Conservation (phyloP, 2,113 vertebrate genomes). For the Scopus umbretta region DNA sequence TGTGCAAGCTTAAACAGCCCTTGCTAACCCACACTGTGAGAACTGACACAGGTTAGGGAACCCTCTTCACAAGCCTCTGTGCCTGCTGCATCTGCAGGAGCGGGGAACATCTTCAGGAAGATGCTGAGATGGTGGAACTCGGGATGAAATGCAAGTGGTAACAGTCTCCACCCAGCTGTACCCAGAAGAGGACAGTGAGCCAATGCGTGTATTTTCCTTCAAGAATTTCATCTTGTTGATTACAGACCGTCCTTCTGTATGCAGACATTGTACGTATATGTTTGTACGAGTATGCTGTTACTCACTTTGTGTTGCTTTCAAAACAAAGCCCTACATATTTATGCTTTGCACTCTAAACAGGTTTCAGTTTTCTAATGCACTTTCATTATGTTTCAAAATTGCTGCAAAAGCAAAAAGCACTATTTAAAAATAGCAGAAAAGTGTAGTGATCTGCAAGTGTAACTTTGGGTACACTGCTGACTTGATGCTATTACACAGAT, state of each 20-base stretch:
- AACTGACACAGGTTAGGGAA: neutral
- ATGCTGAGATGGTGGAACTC: neutral
- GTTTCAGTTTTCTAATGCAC: neutral
- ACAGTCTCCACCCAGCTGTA: neutral
- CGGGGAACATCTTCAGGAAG: fast-evolving
- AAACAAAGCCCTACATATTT: neutral
- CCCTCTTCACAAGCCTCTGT: no score
- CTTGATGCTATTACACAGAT: neutral
- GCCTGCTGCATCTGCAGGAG: neutral
- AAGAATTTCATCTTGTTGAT: neutral
- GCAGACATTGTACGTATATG: neutral
- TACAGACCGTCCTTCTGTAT: neutral
- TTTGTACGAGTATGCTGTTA: no score
- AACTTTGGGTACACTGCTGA: neutral
- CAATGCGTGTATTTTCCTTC: neutral
- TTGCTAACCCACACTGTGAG: neutral
- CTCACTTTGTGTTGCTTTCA: neutral
- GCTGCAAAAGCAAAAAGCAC: neutral
- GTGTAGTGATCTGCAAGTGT: neutral
- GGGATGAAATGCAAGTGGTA: neutral
- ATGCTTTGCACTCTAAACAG: neutral
- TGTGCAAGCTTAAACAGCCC: neutral
- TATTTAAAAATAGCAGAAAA: neutral
- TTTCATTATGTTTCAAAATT: neutral
- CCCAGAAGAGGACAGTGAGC: neutral